Percentiles rank a stretch among this genome's conserved stretches.
Conservation (phyloP, 1,140 invertebrate genomes). For the Drosophila parvula region DNA sequence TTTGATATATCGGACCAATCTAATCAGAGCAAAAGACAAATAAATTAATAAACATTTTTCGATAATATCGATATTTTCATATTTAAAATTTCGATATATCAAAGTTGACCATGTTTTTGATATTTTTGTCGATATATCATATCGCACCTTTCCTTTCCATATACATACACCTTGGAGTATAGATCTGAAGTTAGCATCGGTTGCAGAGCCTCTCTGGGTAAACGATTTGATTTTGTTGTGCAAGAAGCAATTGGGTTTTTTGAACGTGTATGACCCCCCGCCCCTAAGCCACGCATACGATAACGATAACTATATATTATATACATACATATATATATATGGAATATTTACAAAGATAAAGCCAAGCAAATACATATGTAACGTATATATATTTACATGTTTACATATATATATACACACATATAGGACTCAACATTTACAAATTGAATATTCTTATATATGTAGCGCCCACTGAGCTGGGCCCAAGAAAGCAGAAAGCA, state of each 20-base stretch:
- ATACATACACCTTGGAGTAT: slow-evolving; percentile 21
- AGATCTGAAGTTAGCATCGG: slow-evolving; percentile 45
- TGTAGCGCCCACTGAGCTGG: slow-evolving; percentile 31
- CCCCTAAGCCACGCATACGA: slow-evolving; percentile 40
- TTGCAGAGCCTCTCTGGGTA: background rate
- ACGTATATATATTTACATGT: slow-evolving; percentile 62
- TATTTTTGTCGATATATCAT: background rate
- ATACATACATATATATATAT: slow-evolving; percentile 51
- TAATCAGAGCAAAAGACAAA: background rate
- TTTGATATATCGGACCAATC: slow-evolving; percentile 3
- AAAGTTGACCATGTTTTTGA: too few species aligned
- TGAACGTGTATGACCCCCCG: slow-evolving; percentile 55
- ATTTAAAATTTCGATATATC: too few species aligned
- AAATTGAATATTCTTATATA: slow-evolving; percentile 74
- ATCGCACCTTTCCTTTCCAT: background rate
- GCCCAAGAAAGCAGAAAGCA: slow-evolving; percentile 38
- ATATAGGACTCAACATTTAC: slow-evolving; percentile 52
- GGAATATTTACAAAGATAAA: slow-evolving; percentile 73
- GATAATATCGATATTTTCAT: background rate
- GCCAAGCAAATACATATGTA: slow-evolving; percentile 58
- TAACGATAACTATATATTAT: slow-evolving; percentile 18
- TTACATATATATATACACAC: slow-evolving; percentile 39
- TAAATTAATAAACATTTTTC: background rate
- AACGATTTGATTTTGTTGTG: slow-evolving; percentile 58
- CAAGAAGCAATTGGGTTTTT: slow-evolving; percentile 68